phyloP scores from a whole-genome alignment of 2,113 vertebrate genomes.

The Grallaria varia region DNA sequence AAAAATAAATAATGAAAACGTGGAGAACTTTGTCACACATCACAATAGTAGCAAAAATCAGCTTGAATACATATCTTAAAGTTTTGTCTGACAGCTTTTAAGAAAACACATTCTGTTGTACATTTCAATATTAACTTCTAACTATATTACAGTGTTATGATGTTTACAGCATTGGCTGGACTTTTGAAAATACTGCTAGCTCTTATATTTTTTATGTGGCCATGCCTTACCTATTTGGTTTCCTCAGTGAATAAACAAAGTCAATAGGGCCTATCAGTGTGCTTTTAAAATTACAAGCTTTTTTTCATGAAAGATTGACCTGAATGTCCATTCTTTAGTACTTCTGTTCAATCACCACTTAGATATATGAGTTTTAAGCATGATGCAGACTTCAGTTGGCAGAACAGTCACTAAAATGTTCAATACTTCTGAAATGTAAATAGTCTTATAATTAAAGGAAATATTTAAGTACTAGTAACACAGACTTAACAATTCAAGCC shows the following conservation, averaged over 20 bases:
- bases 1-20: not conserved
- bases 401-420: not conserved
- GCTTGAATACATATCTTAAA: not conserved
- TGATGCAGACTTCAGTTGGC: not conserved
- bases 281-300: not conserved
- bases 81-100: not conserved
- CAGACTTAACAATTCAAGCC: not conserved
- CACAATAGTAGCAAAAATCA: not conserved
- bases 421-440: not conserved
- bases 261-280: not conserved
- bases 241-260: not conserved
- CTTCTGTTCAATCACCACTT: not conserved
- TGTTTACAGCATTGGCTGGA: not conserved
- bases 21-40: not conserved
- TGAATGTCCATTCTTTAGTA: not conserved
- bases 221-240: not conserved
- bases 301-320: not conserved
- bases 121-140: not conserved
- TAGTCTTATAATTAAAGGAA: not conserved
- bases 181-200: not conserved
- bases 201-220: not conserved
- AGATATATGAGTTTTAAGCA: not conserved
- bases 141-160: not conserved
- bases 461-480: not conserved
- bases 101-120: not conserved